Base-by-base conservation (phyloP, 2,113 vertebrate species). In the Epinephelus lanceolatus region DNA sequence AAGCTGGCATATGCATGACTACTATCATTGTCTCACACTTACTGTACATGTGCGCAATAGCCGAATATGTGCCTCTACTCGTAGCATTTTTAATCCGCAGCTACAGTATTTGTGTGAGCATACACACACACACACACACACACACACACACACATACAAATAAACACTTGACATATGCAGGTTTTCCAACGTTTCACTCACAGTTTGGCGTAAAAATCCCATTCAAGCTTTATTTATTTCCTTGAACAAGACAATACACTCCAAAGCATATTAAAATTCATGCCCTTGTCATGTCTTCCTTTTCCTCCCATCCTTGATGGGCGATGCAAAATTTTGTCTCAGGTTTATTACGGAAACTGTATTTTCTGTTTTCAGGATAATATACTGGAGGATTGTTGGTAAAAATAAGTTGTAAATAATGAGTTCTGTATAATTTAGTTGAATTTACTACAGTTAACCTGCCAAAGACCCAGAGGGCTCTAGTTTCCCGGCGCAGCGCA, bases 1-100 rank as follows among this genome's bases (percentile, higher is more conserved):
- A 74, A 86, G 75, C 87, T 76, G 82, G 37, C 72, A 25, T 53
- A 89, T 77, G 78, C 86, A 88, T 37, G 66, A 51, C 62, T 61
- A 30, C 75, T 68, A 47, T 81, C 73, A 78, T 78, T 80, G 45
- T 72, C 80, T 80, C 72, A 79, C 80, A 71, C 68, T 63, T 51
- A 51, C 78, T 71, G 70, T 45, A 75, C 85, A 84, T 84, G 74
- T 82, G 78, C 65, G 60, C n/a, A 14, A 21, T 18, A 59, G 71
- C 69, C 1, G 40, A 27, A 17, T 65, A 66, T n/a, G 42, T 68
- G 57, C 78, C 69, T n/a, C 51, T 27, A 0, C 17, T 59, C 42
- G 2, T 49, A 30, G 57, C 66, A 23, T 83, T 71, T 81, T 56
- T 84, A 86, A 82, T 79, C 83, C 47, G 8, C 59, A 52, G 25